phyloP scores from a whole-genome alignment of 2,797 vertebrate species.

The Eleutherodactylus coqui region DNA sequence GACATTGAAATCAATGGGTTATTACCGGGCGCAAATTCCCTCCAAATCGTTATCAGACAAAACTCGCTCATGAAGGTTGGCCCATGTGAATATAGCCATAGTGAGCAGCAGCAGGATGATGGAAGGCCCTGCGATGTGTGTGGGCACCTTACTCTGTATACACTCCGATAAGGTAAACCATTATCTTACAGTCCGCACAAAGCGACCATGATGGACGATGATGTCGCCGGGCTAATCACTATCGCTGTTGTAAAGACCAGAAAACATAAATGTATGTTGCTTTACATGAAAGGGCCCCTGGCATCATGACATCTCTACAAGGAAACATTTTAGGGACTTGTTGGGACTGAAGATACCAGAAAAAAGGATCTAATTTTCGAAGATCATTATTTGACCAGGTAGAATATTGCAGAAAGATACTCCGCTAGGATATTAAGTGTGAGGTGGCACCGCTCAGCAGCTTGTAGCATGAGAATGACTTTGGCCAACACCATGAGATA shows the following conservation, averaged over 20 bases:
- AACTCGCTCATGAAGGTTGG: too few relatives aligned
- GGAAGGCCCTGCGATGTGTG: constrained; percentile 12
- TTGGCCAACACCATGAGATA: too few relatives aligned
- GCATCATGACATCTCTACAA: not conserved
- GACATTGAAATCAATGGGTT: too few relatives aligned
- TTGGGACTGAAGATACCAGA: not conserved
- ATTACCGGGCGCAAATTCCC: too few relatives aligned
- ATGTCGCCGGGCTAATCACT: not conserved
- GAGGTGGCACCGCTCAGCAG: too few relatives aligned
- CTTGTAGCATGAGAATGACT: too few relatives aligned
- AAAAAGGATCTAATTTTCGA: not conserved
- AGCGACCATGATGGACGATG: not conserved
- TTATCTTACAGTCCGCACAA: not conserved
- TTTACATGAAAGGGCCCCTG: not conserved
- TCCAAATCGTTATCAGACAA: too few relatives aligned
- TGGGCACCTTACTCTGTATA: not conserved
- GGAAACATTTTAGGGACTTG: not conserved
- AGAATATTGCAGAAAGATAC: not conserved
- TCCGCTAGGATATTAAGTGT: too few relatives aligned
- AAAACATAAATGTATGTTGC: not conserved
- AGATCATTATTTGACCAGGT: not conserved
- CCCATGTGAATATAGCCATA: too few relatives aligned
- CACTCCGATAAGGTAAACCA: constrained; percentile 18
- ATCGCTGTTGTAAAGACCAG: not conserved
- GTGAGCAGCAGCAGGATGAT: not conserved